Conservation (phyloP, 1,140 invertebrate species). For the Caenorhabditis inopinata region DNA sequence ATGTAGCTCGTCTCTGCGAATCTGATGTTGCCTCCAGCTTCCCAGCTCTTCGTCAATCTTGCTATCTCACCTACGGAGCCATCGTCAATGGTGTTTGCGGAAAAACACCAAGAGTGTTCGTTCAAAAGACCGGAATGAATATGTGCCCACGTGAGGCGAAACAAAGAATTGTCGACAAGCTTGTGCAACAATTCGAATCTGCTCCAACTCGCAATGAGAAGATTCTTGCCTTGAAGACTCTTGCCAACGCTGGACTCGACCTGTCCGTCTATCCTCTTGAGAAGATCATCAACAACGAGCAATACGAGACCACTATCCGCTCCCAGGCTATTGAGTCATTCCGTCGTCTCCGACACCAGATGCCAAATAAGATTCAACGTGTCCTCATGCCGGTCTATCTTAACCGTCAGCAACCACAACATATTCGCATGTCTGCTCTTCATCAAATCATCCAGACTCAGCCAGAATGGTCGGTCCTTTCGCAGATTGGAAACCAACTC, state of each 20-base stretch:
- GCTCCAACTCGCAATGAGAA: slow-evolving; percentile 55
- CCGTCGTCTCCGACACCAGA: slow-evolving; percentile 51
- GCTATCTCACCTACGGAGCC: slow-evolving; percentile 59
- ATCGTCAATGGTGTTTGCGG: slow-evolving; percentile 57
- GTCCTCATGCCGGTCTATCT: slow-evolving; percentile 58
- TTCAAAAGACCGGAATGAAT: slow-evolving; percentile 39
- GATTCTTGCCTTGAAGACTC: slow-evolving; percentile 55
- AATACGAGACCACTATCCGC: slow-evolving; percentile 51
- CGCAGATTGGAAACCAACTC: slow-evolving; percentile 56
- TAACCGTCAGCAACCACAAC: slow-evolving; percentile 55
- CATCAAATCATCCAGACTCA: slow-evolving; percentile 53
- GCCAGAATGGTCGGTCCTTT: slow-evolving; percentile 51
- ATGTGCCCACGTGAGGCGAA: slow-evolving; percentile 52
- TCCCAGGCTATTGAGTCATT: slow-evolving; percentile 59
- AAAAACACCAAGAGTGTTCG: slow-evolving; percentile 44
- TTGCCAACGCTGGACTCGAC: slow-evolving; percentile 61
- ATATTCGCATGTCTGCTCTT: slow-evolving; percentile 58
- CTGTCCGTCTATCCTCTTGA: slow-evolving; percentile 52
- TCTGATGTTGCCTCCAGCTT: slow-evolving; percentile 37
- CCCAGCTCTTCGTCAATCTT: slow-evolving; percentile 51
- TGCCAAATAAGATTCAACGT: slow-evolving; percentile 57
- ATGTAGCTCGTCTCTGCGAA: slow-evolving; percentile 54
- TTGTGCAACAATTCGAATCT: slow-evolving; percentile 49
- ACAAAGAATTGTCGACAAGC: slow-evolving; percentile 53
- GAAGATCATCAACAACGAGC: slow-evolving; percentile 54